These are phyloP conservation scores for Lepilemur ruficaudatus DNA, from an alignment of 2,797 vertebrate species.

Conservation along the genomic window DNA sequence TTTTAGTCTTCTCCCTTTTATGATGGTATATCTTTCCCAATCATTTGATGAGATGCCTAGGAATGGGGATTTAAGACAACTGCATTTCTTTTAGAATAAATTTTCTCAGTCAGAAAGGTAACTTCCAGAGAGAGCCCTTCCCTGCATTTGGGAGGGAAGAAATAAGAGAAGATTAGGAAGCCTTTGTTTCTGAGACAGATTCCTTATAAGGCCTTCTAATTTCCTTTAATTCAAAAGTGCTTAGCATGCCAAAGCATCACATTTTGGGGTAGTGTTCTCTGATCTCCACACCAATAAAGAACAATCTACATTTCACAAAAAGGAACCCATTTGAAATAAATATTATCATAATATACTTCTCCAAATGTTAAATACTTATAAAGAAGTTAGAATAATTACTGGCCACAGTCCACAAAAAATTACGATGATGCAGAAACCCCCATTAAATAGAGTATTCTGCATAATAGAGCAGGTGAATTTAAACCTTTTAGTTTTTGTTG, in stretches of 20 bases:
- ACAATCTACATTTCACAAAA: background rate
- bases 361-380: background rate
- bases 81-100: background rate
- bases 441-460: background rate
- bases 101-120: background rate
- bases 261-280: background rate
- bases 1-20: background rate
- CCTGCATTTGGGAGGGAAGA: background rate
- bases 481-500: background rate
- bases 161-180: background rate
- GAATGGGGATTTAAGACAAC: background rate
- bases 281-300: background rate
- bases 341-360: background rate
- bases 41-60: background rate
- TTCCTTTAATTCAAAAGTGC: background rate
- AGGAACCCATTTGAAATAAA: background rate
- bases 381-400: background rate
- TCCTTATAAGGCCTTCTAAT: background rate
- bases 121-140: background rate
- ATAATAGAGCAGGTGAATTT: background rate
- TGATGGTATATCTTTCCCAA: background rate
- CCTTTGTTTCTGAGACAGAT: background rate
- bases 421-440: background rate
- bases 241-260: background rate
- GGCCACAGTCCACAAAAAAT: background rate